phyloP scores from a whole-genome alignment of 2,113 vertebrate species.

The Sisor rabdophorus region DNA sequence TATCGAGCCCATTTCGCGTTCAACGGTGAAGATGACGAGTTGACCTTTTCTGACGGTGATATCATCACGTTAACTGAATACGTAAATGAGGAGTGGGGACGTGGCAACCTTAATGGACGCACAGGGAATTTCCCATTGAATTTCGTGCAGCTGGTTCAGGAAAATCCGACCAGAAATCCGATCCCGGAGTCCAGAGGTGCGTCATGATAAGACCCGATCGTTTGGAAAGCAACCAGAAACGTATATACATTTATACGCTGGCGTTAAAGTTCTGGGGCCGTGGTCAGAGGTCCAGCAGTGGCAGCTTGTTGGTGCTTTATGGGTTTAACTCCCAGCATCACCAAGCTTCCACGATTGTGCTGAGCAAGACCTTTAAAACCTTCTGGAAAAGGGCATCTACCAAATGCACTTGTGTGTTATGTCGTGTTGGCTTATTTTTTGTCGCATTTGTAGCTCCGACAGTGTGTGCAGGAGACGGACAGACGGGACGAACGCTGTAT shows the following conservation, averaged over 20 bases:
- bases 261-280: too few relatives aligned
- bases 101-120: slow-evolving; percentile 69
- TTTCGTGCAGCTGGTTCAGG: slow-evolving; percentile 75
- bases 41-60: slow-evolving; percentile 80
- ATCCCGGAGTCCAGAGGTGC: slow-evolving; percentile 21
- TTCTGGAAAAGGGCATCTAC: too few relatives aligned
- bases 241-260: too few relatives aligned
- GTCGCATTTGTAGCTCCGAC: neutral
- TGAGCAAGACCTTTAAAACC: too few relatives aligned
- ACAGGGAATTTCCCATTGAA: slow-evolving; percentile 79
- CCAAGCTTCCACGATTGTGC: too few relatives aligned
- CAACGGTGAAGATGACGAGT: slow-evolving; percentile 77
- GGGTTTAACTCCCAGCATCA: too few relatives aligned
- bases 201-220: neutral
- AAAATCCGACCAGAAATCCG: neutral
- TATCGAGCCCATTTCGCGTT: slow-evolving; percentile 78
- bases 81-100: slow-evolving; percentile 80
- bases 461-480: slow-evolving; percentile 51
- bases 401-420: neutral
- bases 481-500: slow-evolving; percentile 79
- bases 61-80: slow-evolving; percentile 73
- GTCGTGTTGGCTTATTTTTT: neutral
- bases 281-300: too few relatives aligned
- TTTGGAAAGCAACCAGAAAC: too few relatives aligned
- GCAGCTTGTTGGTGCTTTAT: too few relatives aligned